Evolutionary conservation across 1,140 invertebrate species (phyloP), one percentile per base, ranked within the genome.

Genomic region (Stegodyphus dumicola): DNA sequence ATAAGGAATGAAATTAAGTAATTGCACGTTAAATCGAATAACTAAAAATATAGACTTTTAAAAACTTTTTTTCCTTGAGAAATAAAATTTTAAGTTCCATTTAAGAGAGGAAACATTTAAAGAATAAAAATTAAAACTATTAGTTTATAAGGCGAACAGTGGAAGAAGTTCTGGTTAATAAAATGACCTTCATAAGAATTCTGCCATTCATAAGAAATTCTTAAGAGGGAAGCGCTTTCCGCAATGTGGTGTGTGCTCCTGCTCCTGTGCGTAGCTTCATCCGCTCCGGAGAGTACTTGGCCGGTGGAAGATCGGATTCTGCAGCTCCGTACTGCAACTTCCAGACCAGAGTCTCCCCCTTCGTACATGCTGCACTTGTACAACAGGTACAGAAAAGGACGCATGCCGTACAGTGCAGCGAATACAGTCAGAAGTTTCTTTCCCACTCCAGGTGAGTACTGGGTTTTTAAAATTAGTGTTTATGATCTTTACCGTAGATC

Each of bases 361-460:
- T 84, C 81, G 51, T 84, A 84, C 65, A 84, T 84, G 81, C 71
- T 84, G 64, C 81, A 84, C 53, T 64, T 84, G 73, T 84, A 84
- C 73, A 84, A 84, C 74, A 65, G 81, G 18, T 84, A 84, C 65
- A 13, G 81, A 9, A 84, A 84, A 70, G 81, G 81, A 15, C 81
- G 81, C 0, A 76, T 84, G 73, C 81, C 81, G 17, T 84, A 84
- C 64, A 84, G 81, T 56, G 64, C 81, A 10, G 81, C 81, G 6
- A 84, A 84, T 15, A 84, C 81, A 11, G 81, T 84, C 1, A 17
- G 81, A 70, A 84, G 81, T 69, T 84, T 84, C 18, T 84, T 84
- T 60, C 74, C 81, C 13, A 84, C 73, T 6, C 81, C 81, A 76
- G 81, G 81, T 84, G 18, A 67, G 73, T 60, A 3, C 33, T 33